Percentiles rank a stretch among this genome's conserved stretches.
These are phyloP conservation scores for Sinodicranocentrus sp. DNA, from an alignment of 2,888 invertebrate genomes.

Conservation along the genomic window DNA sequence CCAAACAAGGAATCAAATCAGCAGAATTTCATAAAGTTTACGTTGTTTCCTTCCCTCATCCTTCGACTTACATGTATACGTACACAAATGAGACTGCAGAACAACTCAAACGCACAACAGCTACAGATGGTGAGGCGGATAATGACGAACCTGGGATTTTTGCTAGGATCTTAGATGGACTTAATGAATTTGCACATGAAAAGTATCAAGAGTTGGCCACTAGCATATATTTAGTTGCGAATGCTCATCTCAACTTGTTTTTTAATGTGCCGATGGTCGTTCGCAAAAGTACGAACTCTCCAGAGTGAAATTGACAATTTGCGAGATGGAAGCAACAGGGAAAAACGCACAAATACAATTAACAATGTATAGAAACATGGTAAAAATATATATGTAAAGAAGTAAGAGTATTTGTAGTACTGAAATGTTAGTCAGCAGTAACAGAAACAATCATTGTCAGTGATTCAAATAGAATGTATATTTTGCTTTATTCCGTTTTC, in stretches of 20 bases:
- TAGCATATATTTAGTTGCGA: slow-evolving; percentile 79
- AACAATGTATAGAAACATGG: neutral
- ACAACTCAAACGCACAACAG: slow-evolving; percentile 41
- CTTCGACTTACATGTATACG: slow-evolving; percentile 89
- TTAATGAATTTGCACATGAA: slow-evolving; percentile 64
- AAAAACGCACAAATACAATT: slow-evolving; percentile 19
- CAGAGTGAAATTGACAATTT: slow-evolving; percentile 26
- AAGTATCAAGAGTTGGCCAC: slow-evolving; percentile 70
- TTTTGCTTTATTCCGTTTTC: too few relatives aligned
- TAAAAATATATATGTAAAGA: neutral
- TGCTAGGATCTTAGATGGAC: neutral
- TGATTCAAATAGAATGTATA: too few relatives aligned
- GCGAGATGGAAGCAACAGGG: neutral
- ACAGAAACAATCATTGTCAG: too few relatives aligned
- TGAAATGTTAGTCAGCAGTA: too few relatives aligned
- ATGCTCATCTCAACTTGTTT: slow-evolving; percentile 81
- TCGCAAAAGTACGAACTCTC: slow-evolving; percentile 77
- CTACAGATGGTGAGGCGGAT: neutral
- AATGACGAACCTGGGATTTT: slow-evolving; percentile 8
- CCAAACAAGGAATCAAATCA: slow-evolving; percentile 79
- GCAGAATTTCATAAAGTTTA: slow-evolving; percentile 85
- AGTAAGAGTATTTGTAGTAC: too few relatives aligned
- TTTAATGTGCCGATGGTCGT: slow-evolving; percentile 82
- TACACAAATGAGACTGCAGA: slow-evolving; percentile 82
- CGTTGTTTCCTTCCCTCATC: slow-evolving; percentile 82